Base-by-base conservation (phyloP, 2,888 invertebrate species). In the Minunthozetes semirufus region DNA sequence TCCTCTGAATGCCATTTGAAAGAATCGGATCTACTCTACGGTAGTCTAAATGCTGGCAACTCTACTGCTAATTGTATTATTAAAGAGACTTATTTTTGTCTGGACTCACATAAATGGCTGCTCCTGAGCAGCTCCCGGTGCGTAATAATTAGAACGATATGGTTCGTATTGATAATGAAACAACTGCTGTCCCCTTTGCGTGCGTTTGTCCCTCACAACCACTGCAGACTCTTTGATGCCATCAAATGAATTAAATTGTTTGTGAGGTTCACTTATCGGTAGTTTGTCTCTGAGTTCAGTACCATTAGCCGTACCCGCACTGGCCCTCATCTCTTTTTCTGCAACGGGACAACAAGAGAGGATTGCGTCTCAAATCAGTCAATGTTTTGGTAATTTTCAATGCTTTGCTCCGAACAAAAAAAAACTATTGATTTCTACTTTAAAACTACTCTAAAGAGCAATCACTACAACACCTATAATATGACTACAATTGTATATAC, bases 321-420 rank as follows among this genome's bases (percentile, higher is more conserved):
- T 46, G 33, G 68, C 68, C 68, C 68, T 68, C 68, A 68, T 68
- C 68, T 68, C 68, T 68, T 68, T 68, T 68, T 68, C 68, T 68
- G 68, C 68, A 68, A 68, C 42, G 68, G 68, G 68, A 68, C 68
- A 68, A 42, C 38, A 68, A 68, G 22, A 46, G 22, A 46, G 22
- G 68, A 68, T 68, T 68, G 68, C 68, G 68, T 68, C 68, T 68
- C 68, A 68, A 33, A 29, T 33, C 33, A 33, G 22, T 61, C 13
- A 38, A 27, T 63, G 8, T 17, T 68, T 68, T 68, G 13, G 38
- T 19, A 46, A n/a, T 68, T 15, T 66, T 68, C 17, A 42, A 42
- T 42, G 68, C 68, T 68, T 68, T 42, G 38, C 46, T 63, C 63
- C 22, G 11, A 33, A n/a, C n/a, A n/a, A n/a, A 33, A 33, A 33